Evolutionary conservation across 2,113 vertebrate genomes (phyloP).

Genomic region (Bos indicus): DNA sequence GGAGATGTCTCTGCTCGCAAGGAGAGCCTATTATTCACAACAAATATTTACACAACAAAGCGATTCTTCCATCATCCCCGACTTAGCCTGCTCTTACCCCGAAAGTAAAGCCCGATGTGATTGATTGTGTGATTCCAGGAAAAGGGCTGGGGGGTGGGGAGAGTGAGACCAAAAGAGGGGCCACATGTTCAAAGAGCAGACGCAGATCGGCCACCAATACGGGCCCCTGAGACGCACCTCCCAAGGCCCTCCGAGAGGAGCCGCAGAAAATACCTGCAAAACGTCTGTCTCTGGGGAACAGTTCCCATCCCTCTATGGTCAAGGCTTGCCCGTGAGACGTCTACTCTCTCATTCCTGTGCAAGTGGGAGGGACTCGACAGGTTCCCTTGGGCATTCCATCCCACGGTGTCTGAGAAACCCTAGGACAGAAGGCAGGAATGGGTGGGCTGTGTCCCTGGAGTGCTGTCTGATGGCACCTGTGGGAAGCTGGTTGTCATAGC

Average conservation of each 20-base stretch:
- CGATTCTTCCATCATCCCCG: neutral
- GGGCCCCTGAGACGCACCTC: neutral
- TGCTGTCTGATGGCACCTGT: neutral
- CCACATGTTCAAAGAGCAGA: neutral
- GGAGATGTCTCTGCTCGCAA: neutral
- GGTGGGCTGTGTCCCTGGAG: neutral
- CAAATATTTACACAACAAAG: neutral
- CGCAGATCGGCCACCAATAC: no score
- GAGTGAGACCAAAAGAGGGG: neutral
- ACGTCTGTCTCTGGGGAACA: neutral
- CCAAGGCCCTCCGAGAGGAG: neutral
- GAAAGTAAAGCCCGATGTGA: neutral
- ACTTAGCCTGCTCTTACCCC: neutral
- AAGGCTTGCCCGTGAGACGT: neutral
- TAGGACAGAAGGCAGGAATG: neutral
- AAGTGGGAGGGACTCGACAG: rapidly evolving
- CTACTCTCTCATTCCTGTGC: neutral
- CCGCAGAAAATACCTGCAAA: neutral
- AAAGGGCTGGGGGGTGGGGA: neutral
- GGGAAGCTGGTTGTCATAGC: neutral
- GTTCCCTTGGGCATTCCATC: neutral
- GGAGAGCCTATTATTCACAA: neutral
- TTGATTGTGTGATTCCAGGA: neutral
- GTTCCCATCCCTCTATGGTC: neutral
- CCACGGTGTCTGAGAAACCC: neutral